A percentile compares a stretch with the other conserved stretches of the same genome.
Conservation (phyloP, 2,888 invertebrate species). For the Thysanoteuthis rhombus region DNA sequence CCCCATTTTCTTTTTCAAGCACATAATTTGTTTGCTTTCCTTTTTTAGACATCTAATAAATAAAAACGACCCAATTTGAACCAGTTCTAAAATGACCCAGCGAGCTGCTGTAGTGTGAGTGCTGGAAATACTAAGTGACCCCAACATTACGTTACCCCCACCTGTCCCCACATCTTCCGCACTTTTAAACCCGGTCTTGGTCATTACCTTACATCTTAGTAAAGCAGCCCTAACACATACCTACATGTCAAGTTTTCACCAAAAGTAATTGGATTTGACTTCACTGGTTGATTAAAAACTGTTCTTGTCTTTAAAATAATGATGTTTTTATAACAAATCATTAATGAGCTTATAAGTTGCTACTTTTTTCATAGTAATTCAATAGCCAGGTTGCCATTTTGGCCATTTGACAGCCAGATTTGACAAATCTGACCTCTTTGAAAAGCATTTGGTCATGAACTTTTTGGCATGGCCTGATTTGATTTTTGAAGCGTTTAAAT, state of each 20-base stretch:
- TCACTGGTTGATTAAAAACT: neutral
- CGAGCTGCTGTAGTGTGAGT: neutral
- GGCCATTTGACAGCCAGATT: no score
- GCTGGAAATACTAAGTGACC: neutral
- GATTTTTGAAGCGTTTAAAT: no score
- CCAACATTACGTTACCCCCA: no score
- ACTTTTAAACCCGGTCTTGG: neutral
- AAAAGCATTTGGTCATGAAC: no score
- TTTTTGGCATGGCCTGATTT: no score
- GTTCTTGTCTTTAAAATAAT: neutral
- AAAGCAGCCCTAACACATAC: neutral
- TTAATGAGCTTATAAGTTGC: neutral
- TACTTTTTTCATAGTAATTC: neutral
- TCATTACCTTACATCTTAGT: neutral
- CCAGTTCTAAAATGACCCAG: neutral
- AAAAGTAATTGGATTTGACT: constrained; percentile 12
- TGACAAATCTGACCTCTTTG: no score
- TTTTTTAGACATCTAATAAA: neutral
- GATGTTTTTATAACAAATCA: neutral
- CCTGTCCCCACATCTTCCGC: neutral
- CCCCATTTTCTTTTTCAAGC: no score
- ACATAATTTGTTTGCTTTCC: neutral
- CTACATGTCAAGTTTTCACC: neutral
- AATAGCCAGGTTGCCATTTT: no score
- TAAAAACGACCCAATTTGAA: neutral